A percentile compares a stretch with the other conserved stretches of the same genome.
phyloP scores from a whole-genome alignment of 2,888 invertebrate genomes.

The Luffia ferchaultella region DNA sequence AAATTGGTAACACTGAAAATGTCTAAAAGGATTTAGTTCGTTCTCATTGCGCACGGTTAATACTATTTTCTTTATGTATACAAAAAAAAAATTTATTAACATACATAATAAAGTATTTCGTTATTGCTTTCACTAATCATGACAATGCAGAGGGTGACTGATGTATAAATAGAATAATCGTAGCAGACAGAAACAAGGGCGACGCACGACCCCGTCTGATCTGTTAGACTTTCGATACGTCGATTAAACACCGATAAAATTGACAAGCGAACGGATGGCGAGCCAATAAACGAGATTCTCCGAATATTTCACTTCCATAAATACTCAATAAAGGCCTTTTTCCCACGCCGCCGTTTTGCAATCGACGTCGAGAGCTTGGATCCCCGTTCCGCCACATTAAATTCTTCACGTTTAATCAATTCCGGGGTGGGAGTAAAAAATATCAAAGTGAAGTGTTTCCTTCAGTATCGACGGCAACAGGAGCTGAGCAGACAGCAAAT shows the following conservation, averaged over 20 bases:
- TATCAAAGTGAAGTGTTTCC: constrained; percentile 43
- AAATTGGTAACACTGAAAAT: no score
- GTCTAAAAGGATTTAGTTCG: no score
- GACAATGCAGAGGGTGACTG: no score
- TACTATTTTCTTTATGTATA: no score
- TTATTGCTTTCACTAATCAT: no score
- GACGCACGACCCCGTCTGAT: not conserved
- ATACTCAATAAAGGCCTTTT: constrained; percentile 39
- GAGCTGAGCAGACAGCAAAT: constrained; percentile 44
- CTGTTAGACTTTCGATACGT: constrained; percentile 22
- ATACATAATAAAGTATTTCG: no score
- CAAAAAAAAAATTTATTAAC: no score
- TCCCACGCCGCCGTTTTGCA: constrained; percentile 36
- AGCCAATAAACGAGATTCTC: constrained; percentile 39
- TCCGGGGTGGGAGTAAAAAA: constrained; percentile 37
- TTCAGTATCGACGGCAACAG: constrained; percentile 39
- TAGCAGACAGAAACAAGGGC: not conserved
- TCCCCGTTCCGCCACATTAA: constrained; percentile 45
- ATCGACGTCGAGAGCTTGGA: constrained; percentile 31
- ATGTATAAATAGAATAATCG: not conserved
- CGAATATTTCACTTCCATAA: constrained; percentile 39
- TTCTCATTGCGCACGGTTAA: no score
- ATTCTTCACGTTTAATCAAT: constrained; percentile 57
- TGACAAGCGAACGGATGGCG: constrained; percentile 31
- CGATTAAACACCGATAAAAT: constrained; percentile 31